A percentile compares a stretch with the other conserved stretches of the same genome.
Evolutionary conservation across 1,140 invertebrate genomes (phyloP).

Genomic region (Papilio xuthus): DNA sequence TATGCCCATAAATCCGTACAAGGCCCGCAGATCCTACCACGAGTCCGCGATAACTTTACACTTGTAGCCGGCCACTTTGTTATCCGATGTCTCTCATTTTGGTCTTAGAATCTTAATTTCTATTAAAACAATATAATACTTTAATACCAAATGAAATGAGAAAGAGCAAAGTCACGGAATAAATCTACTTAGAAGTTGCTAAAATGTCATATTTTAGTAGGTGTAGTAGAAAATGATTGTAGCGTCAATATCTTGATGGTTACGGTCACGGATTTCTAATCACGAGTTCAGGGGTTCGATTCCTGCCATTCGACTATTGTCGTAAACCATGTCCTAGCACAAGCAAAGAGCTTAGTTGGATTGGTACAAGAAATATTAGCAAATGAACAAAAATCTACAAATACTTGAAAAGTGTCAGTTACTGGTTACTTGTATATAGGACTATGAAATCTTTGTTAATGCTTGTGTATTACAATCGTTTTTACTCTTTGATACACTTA

Average conservation of each 20-base stretch:
- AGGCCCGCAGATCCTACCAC: slow-evolving; percentile 54
- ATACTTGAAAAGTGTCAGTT: slow-evolving; percentile 6
- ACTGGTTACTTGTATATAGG: background rate
- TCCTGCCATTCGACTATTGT: no score
- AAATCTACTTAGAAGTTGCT: no score
- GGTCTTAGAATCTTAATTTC: slow-evolving; percentile 34
- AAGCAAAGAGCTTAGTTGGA: no score
- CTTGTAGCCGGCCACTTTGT: slow-evolving; percentile 46
- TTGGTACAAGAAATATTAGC: no score
- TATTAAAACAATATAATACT: slow-evolving; percentile 6
- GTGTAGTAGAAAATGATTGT: background rate
- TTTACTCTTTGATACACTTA: slow-evolving; percentile 11
- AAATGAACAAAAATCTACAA: no score
- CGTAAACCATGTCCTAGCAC: no score
- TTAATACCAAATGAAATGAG: background rate
- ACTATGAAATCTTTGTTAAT: background rate
- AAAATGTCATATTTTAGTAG: no score
- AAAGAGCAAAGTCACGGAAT: background rate
- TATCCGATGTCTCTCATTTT: slow-evolving; percentile 44
- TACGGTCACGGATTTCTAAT: no score
- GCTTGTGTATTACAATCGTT: slow-evolving; percentile 29
- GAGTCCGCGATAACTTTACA: slow-evolving; percentile 45
- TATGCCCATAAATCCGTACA: slow-evolving; percentile 74
- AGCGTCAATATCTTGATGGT: no score
- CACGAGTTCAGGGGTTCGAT: no score